Percentiles rank a stretch among this genome's conserved stretches.
phyloP scores from a whole-genome alignment of 2,888 invertebrate genomes.

The Exephanes ischioxanthus region DNA sequence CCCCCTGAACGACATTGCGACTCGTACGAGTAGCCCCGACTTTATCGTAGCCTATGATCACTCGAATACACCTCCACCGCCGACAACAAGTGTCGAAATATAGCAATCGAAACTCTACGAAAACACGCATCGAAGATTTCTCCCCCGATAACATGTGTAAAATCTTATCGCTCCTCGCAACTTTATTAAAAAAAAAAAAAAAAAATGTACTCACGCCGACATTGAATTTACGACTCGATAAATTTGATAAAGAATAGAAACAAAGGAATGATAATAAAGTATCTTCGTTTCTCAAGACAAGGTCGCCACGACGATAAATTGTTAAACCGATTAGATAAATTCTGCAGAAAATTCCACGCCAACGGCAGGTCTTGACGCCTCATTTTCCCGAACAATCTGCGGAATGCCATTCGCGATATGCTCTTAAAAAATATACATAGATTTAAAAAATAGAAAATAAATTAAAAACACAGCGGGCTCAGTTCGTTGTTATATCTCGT shows the following conservation, averaged over 20 bases:
- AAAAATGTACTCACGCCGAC: no score
- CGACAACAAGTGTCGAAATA: background rate
- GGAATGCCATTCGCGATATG: background rate
- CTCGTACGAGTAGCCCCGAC: background rate
- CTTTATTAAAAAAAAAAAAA: no score
- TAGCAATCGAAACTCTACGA: background rate
- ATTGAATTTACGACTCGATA: background rate
- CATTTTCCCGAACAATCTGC: background rate
- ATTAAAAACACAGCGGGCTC: background rate
- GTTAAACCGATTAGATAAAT: background rate
- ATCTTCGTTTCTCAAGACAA: no score
- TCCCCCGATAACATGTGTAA: background rate
- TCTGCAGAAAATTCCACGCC: background rate
- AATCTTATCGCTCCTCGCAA: background rate
- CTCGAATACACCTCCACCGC: background rate
- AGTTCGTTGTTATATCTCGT: conserved; percentile 29
- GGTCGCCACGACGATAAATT: no score
- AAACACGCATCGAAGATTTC: background rate
- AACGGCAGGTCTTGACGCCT: background rate
- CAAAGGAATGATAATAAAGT: background rate
- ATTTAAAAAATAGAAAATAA: background rate
- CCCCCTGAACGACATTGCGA: background rate
- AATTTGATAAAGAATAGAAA: background rate
- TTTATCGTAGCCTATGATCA: conserved; percentile 5
- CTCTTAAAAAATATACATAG: background rate